Evolutionary conservation across 1,140 invertebrate species (phyloP).

Genomic region (Nebria ingens): DNA sequence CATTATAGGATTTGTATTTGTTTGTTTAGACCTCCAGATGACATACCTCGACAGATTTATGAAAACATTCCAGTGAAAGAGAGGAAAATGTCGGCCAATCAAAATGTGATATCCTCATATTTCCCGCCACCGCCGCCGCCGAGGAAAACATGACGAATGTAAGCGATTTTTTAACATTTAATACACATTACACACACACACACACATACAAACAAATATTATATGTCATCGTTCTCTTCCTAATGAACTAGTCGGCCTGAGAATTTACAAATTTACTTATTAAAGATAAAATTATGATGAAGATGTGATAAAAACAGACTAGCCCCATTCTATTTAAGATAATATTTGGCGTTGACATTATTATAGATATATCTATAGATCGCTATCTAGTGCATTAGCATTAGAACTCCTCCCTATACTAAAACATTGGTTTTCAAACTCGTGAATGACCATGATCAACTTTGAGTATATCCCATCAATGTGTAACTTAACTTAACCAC

Average conservation of each 20-base stretch:
- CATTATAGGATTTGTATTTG: too few relatives aligned
- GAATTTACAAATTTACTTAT: background rate
- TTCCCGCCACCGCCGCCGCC: constrained; percentile 18
- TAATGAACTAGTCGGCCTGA: constrained; percentile 4
- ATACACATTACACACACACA: too few relatives aligned
- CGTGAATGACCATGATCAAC: too few relatives aligned
- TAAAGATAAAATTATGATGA: background rate
- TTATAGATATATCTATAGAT: too few relatives aligned
- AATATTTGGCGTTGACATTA: too few relatives aligned
- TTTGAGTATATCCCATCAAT: too few relatives aligned
- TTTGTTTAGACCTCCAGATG: constrained; percentile 33
- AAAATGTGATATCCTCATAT: constrained; percentile 3
- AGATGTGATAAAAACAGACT: background rate
- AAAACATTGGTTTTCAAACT: too few relatives aligned
- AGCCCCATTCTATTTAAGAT: too few relatives aligned
- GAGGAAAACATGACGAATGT: constrained; percentile 21
- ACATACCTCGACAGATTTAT: constrained; percentile 31
- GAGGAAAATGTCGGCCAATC: constrained; percentile 17
- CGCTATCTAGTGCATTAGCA: too few relatives aligned
- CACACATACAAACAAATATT: background rate
- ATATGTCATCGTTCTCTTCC: background rate
- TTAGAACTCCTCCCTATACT: too few relatives aligned
- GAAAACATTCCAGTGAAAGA: constrained; percentile 32
- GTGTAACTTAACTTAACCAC: too few relatives aligned
- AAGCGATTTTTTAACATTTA: background rate